These are phyloP conservation scores for Sarcophilus harrisii DNA, from an alignment of 2,797 vertebrate genomes.

Conservation along the genomic window DNA sequence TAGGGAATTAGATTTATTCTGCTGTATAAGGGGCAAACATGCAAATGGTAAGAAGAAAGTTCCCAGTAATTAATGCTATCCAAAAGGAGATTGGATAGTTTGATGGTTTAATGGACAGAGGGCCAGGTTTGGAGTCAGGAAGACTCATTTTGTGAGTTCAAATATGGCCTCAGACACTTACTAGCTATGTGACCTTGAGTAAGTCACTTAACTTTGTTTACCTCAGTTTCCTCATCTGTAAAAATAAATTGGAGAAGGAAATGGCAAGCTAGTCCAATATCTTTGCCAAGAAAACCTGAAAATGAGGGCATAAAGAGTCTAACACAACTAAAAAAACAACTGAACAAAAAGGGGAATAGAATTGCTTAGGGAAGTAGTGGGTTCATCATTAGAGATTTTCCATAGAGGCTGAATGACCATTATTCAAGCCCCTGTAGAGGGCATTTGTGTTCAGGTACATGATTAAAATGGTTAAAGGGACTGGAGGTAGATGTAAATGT, in stretches of 20 bases:
- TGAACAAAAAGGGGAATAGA: neutral
- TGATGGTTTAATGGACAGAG: neutral
- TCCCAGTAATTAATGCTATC: neutral
- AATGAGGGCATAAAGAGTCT: neutral
- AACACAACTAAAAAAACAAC: neutral
- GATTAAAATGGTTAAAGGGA: neutral
- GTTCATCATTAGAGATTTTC: neutral
- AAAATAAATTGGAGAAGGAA: neutral
- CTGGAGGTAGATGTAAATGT: neutral
- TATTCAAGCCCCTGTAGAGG: neutral
- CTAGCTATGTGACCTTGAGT: neutral
- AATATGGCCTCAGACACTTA: neutral
- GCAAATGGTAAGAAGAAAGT: neutral
- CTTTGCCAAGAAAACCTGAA: neutral
- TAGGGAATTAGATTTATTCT: neutral
- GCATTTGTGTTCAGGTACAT: neutral
- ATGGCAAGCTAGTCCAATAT: neutral
- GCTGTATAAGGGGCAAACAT: neutral
- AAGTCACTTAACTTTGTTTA: neutral
- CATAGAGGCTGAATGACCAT: neutral
- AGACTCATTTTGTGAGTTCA: neutral
- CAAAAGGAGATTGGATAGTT: neutral
- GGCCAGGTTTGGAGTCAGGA: neutral
- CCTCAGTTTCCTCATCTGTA: neutral
- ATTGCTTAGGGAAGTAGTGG: neutral